These are phyloP conservation scores for Pipistrellus pipistrellus DNA, from an alignment of 2,797 vertebrate genomes.

Conservation along the genomic window DNA sequence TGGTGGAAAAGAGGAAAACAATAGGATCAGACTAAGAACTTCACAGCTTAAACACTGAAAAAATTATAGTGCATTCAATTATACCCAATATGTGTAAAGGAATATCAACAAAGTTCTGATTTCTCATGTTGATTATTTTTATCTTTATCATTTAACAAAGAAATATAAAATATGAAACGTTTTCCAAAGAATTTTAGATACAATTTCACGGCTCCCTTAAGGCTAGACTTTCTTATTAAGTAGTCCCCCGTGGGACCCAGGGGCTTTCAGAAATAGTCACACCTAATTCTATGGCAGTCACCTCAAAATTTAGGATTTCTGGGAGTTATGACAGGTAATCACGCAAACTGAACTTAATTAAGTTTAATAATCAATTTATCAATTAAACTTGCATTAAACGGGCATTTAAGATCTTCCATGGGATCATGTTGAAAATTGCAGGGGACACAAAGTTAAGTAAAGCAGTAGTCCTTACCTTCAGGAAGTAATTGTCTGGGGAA, in stretches of 20 bases:
- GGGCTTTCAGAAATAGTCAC: background rate
- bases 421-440: background rate
- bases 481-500: background rate
- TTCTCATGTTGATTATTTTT: background rate
- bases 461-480: background rate
- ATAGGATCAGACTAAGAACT: background rate
- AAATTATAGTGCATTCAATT: background rate
- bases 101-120: background rate
- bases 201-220: background rate
- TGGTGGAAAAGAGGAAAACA: background rate
- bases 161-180: background rate
- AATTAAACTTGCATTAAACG: conserved; percentile 16
- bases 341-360: background rate
- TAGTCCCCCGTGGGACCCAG: background rate
- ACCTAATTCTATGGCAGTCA: background rate
- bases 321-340: background rate
- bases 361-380: background rate
- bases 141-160: background rate
- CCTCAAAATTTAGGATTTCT: conserved; percentile 16
- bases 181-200: background rate
- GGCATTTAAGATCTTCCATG: background rate
- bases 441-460: background rate
- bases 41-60: background rate
- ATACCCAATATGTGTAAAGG: background rate
- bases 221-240: background rate